phyloP scores from a whole-genome alignment of 2,113 vertebrate genomes.

The Gavia stellata region DNA sequence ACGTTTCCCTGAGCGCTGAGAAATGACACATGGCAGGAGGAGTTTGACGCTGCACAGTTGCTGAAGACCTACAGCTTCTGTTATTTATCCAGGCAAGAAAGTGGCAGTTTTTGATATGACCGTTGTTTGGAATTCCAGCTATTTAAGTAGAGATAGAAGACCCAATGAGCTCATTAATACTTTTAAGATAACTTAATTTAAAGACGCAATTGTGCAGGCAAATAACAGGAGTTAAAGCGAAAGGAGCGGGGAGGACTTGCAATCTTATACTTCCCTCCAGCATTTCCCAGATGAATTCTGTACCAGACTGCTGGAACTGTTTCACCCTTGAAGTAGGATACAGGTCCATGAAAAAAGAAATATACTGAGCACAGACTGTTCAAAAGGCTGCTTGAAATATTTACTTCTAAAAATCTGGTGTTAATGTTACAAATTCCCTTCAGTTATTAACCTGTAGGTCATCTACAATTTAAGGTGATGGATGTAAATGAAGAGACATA shows the following conservation, averaged over 20 bases:
- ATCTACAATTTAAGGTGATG: neutral
- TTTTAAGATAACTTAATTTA: neutral
- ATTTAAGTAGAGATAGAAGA: neutral
- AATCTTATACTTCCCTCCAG: neutral
- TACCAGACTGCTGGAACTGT: neutral
- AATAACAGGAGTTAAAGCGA: neutral
- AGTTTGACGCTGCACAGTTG: neutral
- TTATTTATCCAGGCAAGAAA: neutral
- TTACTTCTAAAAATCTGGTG: neutral
- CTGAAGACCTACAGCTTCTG: neutral
- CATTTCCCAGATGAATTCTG: neutral
- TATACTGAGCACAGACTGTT: neutral
- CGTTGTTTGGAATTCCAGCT: neutral
- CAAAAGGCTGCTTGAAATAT: neutral
- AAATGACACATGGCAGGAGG: neutral
- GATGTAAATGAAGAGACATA: neutral
- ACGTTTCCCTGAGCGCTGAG: neutral
- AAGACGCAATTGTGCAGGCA: neutral
- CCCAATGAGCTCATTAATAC: neutral
- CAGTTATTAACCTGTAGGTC: neutral
- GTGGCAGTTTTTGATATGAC: neutral
- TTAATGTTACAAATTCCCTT: neutral
- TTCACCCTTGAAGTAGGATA: neutral
- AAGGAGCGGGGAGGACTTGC: neutral
- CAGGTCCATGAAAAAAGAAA: neutral